Evolutionary conservation across 2,888 invertebrate species (phyloP).

Genomic region (Papilio elwesi): DNA sequence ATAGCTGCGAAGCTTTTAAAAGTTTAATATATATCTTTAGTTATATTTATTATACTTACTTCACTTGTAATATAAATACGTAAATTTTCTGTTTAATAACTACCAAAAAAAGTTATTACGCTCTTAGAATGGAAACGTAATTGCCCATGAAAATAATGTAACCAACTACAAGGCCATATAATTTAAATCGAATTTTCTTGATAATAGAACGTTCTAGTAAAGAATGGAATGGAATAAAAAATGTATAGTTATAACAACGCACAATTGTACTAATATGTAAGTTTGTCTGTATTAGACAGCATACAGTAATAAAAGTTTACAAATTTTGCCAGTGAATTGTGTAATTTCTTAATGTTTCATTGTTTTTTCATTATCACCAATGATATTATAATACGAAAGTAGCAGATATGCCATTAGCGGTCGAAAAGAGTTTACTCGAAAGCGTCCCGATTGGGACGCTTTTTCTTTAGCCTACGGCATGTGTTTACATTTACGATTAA

Average conservation of each 20-base stretch:
- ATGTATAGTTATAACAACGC: not conserved
- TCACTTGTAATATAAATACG: not conserved
- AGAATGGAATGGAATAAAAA: not conserved
- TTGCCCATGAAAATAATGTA: conserved; percentile 3
- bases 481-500: no score
- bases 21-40: no score
- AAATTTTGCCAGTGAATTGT: no score
- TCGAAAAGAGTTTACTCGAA: no score
- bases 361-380: no score
- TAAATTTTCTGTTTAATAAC: not conserved
- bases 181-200: conserved; percentile 7
- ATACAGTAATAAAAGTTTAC: not conserved
- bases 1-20: not conserved
- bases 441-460: no score
- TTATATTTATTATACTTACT: not conserved
- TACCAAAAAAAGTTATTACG: not conserved
- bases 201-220: conserved; percentile 3
- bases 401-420: no score
- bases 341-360: no score
- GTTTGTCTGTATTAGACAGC: not conserved
- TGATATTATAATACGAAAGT: no score
- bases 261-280: not conserved
- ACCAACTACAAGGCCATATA: not conserved
- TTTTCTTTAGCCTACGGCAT: no score
- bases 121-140: not conserved